Evolutionary conservation across 2,797 vertebrate species (phyloP).

Genomic region (Lindbergichthys nudifrons): DNA sequence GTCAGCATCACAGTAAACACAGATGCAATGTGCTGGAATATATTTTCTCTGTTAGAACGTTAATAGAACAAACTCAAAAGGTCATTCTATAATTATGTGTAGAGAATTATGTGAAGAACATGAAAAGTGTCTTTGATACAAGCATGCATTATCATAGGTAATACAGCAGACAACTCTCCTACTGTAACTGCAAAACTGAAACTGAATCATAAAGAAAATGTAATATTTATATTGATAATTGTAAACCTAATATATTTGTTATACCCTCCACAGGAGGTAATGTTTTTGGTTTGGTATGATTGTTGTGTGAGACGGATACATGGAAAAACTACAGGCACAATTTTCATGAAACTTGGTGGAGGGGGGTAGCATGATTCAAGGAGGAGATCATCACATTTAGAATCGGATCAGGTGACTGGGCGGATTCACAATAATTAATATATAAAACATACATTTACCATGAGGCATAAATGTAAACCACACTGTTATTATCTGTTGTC

Average conservation of each 20-base stretch:
- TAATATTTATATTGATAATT: not conserved
- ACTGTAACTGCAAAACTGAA: not conserved
- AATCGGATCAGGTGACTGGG: too few species aligned
- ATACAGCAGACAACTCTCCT: not conserved
- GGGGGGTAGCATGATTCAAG: too few species aligned
- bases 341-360: too few species aligned
- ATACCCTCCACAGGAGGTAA: too few species aligned
- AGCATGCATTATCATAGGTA: not conserved
- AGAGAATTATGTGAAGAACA: not conserved
- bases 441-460: too few species aligned
- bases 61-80: constrained; percentile 23
- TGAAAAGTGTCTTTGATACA: not conserved
- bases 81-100: constrained; percentile 24
- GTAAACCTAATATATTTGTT: not conserved
- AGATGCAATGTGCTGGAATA: constrained; percentile 2
- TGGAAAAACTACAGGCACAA: too few species aligned
- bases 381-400: too few species aligned
- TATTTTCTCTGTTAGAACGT: not conserved
- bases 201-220: not conserved
- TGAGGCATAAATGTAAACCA: too few species aligned
- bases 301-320: too few species aligned
- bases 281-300: too few species aligned
- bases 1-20: constrained; percentile 25
- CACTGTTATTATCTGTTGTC: not conserved
- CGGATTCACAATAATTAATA: too few species aligned